Evolutionary conservation across 2,113 vertebrate species (phyloP), one percentile per base, ranked within the genome.

Genomic region (Ophiodon elongatus): DNA sequence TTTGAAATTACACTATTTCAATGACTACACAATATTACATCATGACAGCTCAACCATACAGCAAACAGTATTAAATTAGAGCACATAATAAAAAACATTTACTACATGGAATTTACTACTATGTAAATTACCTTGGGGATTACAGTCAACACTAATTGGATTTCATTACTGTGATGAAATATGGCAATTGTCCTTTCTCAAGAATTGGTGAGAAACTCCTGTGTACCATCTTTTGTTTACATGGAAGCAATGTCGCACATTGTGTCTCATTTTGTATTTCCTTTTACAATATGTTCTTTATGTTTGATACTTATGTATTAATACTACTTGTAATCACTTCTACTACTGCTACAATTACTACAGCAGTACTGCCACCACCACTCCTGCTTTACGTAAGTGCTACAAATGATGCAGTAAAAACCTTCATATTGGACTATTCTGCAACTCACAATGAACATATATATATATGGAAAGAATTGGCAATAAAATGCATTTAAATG

Each of bases 91-190:
- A 75, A 80, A 66, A 79, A 52, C 56, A 71, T 76, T 79, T 69
- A 76, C 62, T n/a, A 39, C 68, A 25, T 50, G 57, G 35, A 47
- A 6, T 70, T 77, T 73, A 81, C 70, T 23, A 29, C 60, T n/a
- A n/a, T 78, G 62, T 64, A 56, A 89, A 82, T 83, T 72, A 76
- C 80, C 66, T 79, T n/a, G 5, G 70, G 86, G 84, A 85, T 80
- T 87, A 66, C 23, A 59, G 57, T 75, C 43, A 43, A 45, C 47
- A 73, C 27, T 86, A 79, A 88, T 83, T 81, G 71, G 54, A 86
- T 85, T 80, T 60, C 19, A 45, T 66, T 60, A n/a, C 72, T 29
- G 39, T 39, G 27, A 85, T 84, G 25, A 70, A 81, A 70, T 73
- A 60, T 84, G 73, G 67, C 37, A 69, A 45, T 23, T 14, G 6